Percentiles rank a stretch among this genome's conserved stretches.
Conservation (phyloP, 1,140 invertebrate species). For the Musca domestica region DNA sequence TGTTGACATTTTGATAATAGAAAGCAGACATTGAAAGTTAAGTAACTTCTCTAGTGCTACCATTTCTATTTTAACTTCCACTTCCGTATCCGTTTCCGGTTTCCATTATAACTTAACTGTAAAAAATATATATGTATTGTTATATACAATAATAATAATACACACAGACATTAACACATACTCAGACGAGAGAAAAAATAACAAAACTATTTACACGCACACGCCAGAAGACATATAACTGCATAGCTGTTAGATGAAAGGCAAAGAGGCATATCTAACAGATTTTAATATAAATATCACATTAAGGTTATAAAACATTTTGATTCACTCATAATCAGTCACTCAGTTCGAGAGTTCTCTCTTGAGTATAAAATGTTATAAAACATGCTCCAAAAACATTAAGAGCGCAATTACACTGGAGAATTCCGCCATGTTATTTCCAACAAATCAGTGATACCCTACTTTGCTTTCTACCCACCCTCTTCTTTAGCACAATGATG, state of each 20-base stretch:
- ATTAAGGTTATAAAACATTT: too few species aligned
- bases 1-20: slow-evolving; percentile 10
- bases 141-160: background rate
- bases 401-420: too few species aligned
- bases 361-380: too few species aligned
- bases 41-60: background rate
- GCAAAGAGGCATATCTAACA: background rate
- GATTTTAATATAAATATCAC: too few species aligned
- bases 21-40: slow-evolving; percentile 17
- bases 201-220: background rate
- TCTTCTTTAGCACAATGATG: background rate
- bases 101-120: background rate
- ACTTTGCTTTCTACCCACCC: background rate
- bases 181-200: background rate
- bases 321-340: too few species aligned
- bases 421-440: too few species aligned
- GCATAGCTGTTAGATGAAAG: too few species aligned
- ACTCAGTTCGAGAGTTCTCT: too few species aligned
- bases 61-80: too few species aligned
- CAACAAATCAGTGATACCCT: too few species aligned
- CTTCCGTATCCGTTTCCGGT: too few species aligned
- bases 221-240: background rate
- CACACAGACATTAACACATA: background rate
- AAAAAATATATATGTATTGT: background rate
- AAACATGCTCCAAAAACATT: too few species aligned